These are phyloP conservation scores for Pseudochromis fuscus DNA, from an alignment of 2,797 vertebrate genomes.

Conservation along the genomic window DNA sequence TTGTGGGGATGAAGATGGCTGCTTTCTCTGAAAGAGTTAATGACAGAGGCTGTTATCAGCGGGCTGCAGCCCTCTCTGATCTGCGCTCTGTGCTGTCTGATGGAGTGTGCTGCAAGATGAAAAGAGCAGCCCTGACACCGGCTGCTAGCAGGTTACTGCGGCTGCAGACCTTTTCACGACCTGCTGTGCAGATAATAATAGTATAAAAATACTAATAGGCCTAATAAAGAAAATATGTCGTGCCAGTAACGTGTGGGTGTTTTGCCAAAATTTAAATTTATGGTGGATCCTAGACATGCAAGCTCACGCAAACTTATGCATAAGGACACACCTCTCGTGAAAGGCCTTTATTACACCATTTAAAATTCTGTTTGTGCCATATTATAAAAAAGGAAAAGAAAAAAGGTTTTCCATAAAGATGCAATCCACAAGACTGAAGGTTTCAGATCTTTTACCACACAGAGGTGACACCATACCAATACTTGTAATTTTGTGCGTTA, in stretches of 20 bases:
- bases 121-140: constrained; percentile 79
- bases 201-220: constrained; percentile 1
- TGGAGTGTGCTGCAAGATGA: constrained; percentile 82
- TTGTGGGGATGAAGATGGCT: constrained; percentile 59
- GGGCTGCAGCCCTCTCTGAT: constrained; percentile 81
- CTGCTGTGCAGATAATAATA: constrained; percentile 12
- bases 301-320: not conserved
- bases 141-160: constrained; percentile 55
- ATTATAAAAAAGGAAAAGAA: too few species aligned
- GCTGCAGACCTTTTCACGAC: constrained; percentile 43
- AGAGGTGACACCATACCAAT: not conserved
- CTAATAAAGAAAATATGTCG: not conserved
- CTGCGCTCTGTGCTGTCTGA: constrained; percentile 69
- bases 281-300: too few species aligned
- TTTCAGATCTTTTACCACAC: not conserved
- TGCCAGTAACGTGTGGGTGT: not conserved
- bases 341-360: not conserved
- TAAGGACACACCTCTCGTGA: not conserved
- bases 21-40: constrained; percentile 78
- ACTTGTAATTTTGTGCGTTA: not conserved
- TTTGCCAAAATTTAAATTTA: too few species aligned
- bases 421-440: not conserved
- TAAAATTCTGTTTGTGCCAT: not conserved
- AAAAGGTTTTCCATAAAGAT: not conserved
- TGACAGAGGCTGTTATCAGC: constrained; percentile 88